Evolutionary conservation across 2,888 invertebrate genomes (phyloP), one percentile per base, ranked within the genome.

Genomic region (Diplolepis rosae): DNA sequence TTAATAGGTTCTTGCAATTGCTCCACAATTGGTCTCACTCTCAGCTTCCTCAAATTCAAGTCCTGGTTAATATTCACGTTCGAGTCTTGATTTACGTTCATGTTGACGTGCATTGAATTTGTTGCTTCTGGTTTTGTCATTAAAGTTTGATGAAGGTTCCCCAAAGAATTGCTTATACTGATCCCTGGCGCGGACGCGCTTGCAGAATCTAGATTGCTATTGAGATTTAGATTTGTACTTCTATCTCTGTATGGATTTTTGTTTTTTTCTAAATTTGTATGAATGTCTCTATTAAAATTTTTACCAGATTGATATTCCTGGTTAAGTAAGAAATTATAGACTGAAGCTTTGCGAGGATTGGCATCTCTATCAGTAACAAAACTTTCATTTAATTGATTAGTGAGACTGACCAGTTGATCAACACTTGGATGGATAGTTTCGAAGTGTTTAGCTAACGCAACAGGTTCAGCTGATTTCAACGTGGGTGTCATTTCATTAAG

Each of bases 1-100:
- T 74, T 79, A 77, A 83, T 83, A 75, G 76, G 71, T 69, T 72
- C 73, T 56, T 71, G 71, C 69, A 72, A 74, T 66, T 52, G 66
- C 68, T 52, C 67, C 51, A 67, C 61, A 69, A 69, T 22, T 35
- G 56, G 35, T 61, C 24, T 22, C 24, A 22, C 9, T 35, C 24
- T 18, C 22, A 18, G 15, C 27, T 61, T 35, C 3, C n/a, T 61
- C n/a, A 42, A 13, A 61, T 61, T 61, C 61, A 13, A 13, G n/a
- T 28, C 35, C 13, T 61, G 7, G 6, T 61, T 61, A 22, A 61
- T 61, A 61, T 39, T 35, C 61, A 39, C 35, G 50, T 68, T 66
- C 35, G 69, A 56, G 74, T 77, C 74, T 72, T 70, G 72, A 73
- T 77, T 74, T 30, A 27, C 54, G 42, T 32, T 66, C 13, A 22